Conservation (phyloP, 2,113 vertebrate genomes). For the Sialia sialis region DNA sequence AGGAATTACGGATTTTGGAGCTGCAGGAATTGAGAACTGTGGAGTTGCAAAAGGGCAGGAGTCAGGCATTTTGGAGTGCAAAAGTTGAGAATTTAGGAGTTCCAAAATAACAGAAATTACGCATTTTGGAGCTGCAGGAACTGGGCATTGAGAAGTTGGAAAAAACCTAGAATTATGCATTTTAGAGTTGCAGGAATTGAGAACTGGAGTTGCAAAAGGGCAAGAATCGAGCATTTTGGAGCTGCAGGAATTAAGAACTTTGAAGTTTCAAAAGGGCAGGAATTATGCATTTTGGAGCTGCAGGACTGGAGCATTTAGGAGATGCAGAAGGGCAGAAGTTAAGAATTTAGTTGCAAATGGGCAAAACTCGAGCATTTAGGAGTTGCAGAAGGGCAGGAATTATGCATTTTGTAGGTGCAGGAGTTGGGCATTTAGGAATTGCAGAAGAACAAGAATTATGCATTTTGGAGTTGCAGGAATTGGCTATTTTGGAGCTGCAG, state of each 20-base stretch:
- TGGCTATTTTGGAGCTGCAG: neutral
- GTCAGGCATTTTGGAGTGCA: too few relatives aligned
- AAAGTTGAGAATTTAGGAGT: neutral
- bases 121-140: neutral
- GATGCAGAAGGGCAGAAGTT: neutral
- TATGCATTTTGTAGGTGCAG: rapidly evolving
- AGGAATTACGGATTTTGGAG: neutral
- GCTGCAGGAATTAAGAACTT: neutral
- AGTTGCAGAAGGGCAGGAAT: neutral
- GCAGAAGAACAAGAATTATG: neutral
- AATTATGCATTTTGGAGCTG: neutral
- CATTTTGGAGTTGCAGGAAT: neutral
- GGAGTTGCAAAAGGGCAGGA: neutral
- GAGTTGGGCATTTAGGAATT: neutral
- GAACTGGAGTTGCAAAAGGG: neutral
- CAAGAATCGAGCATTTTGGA: neutral
- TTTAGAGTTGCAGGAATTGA: neutral
- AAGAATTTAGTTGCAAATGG: neutral
- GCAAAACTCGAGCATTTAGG: too few relatives aligned
- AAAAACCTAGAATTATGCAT: too few relatives aligned
- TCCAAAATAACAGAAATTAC: neutral
- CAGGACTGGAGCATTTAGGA: neutral
- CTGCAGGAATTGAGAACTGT: rapidly evolving
- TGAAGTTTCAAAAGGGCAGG: neutral
- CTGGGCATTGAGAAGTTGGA: too few relatives aligned